Base-by-base conservation (phyloP, 2,888 invertebrate genomes). In the Idaea dimidiata region DNA sequence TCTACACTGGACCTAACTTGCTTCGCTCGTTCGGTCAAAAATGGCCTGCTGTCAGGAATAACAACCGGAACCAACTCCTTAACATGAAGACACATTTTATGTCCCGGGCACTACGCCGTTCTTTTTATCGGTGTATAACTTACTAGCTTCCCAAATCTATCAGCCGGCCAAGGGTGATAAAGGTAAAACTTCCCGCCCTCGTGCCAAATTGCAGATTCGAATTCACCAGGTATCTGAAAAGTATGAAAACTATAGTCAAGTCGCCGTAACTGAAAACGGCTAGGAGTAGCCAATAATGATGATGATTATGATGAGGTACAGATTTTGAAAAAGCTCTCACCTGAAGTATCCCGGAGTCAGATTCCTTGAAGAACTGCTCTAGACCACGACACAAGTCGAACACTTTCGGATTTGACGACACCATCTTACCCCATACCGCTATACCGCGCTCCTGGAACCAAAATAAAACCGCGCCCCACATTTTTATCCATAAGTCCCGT, bases 161-260 rank as follows among this genome's bases (percentile, higher is more conserved):
- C 90, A 0, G 91, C 88, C 0, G 92, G 91, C 91, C 91, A 91
- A 0, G 95, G 94, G 76, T 95, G 94, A 72, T 94, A 95, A 63
- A 94, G 73, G 69, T 94, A 95, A 62, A 91, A 94, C 58, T 85
- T 84, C 1, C 93, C 93, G 1, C 93, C 93, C 59, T 93, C 91
- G 0, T 88, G 87, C 94, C 94, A 95, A 17, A 95, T 87, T 0
- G 94, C 94, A 0, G 93, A 83, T 73, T 92, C 92, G 7, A 81
- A 82, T 66, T 90, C 91, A 0, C 92, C 91, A 0, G 92, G 91
- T 6, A 92, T 78, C 92, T 92, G 67, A 5, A 57, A 62, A 24
- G 63, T 0, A 43, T 10, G 10, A 24, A 24, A 24, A 24, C 24
- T 5, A 24, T 3, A 24, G 24, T 24, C 24, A 24, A 24, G 24